These are phyloP conservation scores for Harpalus rubripes DNA, from an alignment of 2,888 invertebrate species.

Conservation along the genomic window DNA sequence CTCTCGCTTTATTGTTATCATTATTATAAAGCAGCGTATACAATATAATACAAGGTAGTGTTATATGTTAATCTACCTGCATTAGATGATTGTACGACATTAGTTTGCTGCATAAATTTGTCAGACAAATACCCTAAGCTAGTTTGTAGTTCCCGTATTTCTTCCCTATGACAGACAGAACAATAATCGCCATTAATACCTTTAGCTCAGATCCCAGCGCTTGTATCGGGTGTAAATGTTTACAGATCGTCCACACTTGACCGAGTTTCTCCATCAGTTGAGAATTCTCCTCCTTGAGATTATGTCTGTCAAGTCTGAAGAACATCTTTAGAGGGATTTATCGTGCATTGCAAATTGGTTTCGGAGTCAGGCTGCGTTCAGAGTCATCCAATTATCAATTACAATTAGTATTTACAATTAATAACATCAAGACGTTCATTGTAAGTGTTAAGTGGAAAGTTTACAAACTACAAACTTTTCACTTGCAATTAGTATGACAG, in stretches of 20 bases:
- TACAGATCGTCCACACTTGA: slow-evolving; percentile 82
- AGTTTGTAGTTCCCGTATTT: slow-evolving; percentile 90
- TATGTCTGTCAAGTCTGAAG: slow-evolving; percentile 82
- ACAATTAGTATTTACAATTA: no score
- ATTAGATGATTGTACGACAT: slow-evolving; percentile 60
- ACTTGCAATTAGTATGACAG: no score
- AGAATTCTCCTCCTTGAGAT: slow-evolving; percentile 82
- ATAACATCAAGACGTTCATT: no score
- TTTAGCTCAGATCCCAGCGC: slow-evolving; percentile 63
- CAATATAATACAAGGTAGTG: background rate
- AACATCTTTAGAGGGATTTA: slow-evolving; percentile 9
- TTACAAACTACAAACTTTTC: no score
- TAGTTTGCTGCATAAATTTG: slow-evolving; percentile 74
- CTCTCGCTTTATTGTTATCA: no score
- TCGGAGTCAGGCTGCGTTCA: background rate
- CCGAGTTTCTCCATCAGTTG: slow-evolving; percentile 82
- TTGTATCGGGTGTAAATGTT: slow-evolving; percentile 76
- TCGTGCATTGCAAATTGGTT: background rate
- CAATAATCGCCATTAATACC: slow-evolving; percentile 71
- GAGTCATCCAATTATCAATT: no score
- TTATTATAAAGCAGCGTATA: background rate
- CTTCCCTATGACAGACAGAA: slow-evolving; percentile 82
- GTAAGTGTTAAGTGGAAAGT: no score
- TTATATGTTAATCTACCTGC: slow-evolving; percentile 37
- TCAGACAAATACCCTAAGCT: slow-evolving; percentile 84